A percentile compares a stretch with the other conserved stretches of the same genome.
Conservation (phyloP, 2,888 invertebrate species). For the Lepidocyrtoides sp. region DNA sequence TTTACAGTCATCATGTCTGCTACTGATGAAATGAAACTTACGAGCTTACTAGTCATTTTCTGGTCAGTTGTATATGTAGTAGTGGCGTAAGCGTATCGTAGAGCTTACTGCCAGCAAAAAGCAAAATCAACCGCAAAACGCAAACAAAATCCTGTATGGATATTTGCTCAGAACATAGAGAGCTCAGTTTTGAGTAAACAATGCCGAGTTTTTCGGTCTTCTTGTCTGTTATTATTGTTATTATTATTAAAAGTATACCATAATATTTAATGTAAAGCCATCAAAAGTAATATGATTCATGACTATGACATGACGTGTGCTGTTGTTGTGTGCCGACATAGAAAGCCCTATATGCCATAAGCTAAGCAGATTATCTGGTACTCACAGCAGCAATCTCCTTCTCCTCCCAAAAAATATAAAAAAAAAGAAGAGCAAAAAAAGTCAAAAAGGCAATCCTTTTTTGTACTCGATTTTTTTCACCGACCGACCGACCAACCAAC, state of each 20-base stretch:
- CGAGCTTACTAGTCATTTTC: too few species aligned
- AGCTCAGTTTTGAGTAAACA: conserved; percentile 24
- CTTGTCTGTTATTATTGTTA: conserved; percentile 9
- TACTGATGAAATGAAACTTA: background rate
- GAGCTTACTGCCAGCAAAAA: background rate
- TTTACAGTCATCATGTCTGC: background rate
- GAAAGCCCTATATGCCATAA: conserved; percentile 1
- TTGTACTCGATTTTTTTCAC: conserved; percentile 10
- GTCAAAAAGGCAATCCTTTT: conserved; percentile 1
- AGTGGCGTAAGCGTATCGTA: background rate
- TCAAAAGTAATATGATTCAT: conserved; percentile 46
- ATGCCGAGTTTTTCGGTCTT: background rate
- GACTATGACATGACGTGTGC: conserved; percentile 38
- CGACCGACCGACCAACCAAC: too few species aligned
- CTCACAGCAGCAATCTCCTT: background rate
- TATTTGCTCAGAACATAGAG: background rate
- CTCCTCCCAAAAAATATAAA: conserved; percentile 14
- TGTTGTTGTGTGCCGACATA: conserved; percentile 2
- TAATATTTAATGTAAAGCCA: conserved; percentile 42
- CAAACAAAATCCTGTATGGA: background rate
- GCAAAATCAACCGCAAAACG: background rate
- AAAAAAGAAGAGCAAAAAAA: background rate
- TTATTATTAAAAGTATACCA: conserved; percentile 34
- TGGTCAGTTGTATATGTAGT: too few species aligned
- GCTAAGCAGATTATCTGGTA: conserved; percentile 13